phyloP scores from a whole-genome alignment of 92 coral and sea anemone genomes.

The Zoanthus gigantus region DNA sequence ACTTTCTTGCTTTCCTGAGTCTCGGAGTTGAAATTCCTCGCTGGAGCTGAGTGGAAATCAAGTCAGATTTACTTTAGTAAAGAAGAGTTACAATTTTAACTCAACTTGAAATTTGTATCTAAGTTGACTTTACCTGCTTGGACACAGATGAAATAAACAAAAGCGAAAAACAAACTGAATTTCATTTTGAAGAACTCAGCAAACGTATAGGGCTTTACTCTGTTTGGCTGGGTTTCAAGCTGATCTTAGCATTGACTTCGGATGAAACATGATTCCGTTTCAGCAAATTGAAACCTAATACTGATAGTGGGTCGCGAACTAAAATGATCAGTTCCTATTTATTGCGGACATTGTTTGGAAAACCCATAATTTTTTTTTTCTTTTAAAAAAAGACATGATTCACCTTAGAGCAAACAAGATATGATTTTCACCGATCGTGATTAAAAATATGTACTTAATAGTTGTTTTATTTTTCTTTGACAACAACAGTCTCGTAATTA shows the following conservation, averaged over 20 bases:
- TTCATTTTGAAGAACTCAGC: neutral
- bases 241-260: neutral
- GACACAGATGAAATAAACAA: neutral
- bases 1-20: no score
- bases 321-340: neutral
- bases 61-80: neutral
- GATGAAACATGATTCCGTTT: neutral
- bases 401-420: no score
- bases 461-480: no score
- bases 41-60: no score
- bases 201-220: neutral
- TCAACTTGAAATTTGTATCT: neutral
- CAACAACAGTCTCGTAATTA: no score
- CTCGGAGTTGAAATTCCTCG: no score
- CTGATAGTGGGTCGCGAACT: neutral
- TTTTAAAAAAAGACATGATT: neutral
- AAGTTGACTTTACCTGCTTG: neutral
- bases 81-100: neutral
- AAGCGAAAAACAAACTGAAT: neutral
- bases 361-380: neutral
- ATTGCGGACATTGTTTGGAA: neutral
- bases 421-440: no score
- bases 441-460: no score
- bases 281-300: conserved; percentile 1
- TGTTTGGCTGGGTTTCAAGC: neutral